These are phyloP conservation scores for Andrena fulva DNA, from an alignment of 2,888 invertebrate species.

Conservation along the genomic window DNA sequence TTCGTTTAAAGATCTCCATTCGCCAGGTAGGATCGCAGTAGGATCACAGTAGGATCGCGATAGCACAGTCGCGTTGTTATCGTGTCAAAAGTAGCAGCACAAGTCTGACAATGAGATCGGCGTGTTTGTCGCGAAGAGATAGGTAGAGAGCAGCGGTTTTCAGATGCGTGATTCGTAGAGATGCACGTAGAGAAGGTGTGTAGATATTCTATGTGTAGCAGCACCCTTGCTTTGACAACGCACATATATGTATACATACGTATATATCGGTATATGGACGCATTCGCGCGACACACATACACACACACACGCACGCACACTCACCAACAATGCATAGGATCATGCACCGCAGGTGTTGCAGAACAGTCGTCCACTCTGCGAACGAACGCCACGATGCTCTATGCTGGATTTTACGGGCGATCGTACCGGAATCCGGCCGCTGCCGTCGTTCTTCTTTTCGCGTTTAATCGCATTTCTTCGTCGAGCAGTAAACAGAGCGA, in stretches of 20 bases:
- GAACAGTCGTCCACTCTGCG: constrained; percentile 56
- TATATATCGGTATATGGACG: constrained; percentile 12
- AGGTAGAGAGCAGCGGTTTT: constrained; percentile 28
- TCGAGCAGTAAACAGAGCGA: constrained; percentile 21
- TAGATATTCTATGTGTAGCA: constrained; percentile 47
- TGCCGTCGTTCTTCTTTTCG: constrained; percentile 33
- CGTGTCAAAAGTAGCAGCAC: constrained; percentile 73
- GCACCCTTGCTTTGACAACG: constrained; percentile 41
- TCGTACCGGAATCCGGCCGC: constrained; percentile 53
- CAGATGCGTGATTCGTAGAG: constrained; percentile 45
- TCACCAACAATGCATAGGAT: constrained; percentile 79
- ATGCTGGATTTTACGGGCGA: constrained; percentile 48
- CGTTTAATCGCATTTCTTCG: constrained; percentile 39
- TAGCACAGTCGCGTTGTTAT: constrained; percentile 68
- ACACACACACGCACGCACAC: constrained; percentile 66
- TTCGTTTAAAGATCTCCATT: constrained; percentile 31
- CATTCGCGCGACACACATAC: constrained; percentile 11
- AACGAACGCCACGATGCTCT: constrained; percentile 47
- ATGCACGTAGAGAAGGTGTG: constrained; percentile 26
- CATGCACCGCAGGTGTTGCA: constrained; percentile 77
- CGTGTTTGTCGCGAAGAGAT: constrained; percentile 46
- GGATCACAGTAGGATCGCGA: constrained; percentile 50
- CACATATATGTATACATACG: background rate
- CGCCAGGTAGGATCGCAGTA: constrained; percentile 51
- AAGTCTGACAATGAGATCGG: constrained; percentile 53